Base-by-base conservation (phyloP, 2,797 vertebrate genomes). In the Coregonus sp. region DNA sequence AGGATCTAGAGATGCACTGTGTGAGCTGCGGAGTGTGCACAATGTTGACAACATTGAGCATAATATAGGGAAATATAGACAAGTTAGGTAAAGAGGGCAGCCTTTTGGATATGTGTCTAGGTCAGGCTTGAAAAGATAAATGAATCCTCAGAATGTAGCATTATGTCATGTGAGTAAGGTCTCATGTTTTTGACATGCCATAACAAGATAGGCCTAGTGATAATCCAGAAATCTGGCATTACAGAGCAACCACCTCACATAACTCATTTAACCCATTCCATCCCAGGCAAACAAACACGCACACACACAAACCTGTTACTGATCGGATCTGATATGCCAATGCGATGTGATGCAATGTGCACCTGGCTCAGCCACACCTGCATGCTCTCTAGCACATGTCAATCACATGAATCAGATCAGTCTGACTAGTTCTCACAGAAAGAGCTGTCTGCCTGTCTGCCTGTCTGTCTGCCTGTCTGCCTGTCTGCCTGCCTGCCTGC, bases 301-400 rank as follows among this genome's bases (percentile, higher is more conserved):
- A 84, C 15, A 56, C 47, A 54, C 70, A 54, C 51, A 54, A 14
- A 52, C 29, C 2, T 47, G 40, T 47, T 2, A 47, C 40, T 47
- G 40, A 47, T 47, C 9, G 7, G 40, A 47, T 47, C 51, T 25
- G 20, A 66, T 31, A n/a, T 31, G 25, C n/a, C 82, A 74, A 73
- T 75, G 70, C 78, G 69, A 80, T 59, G 78, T 56, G 16, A 77
- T 16, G 1, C 50, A 15, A 72, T 0, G 51, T 79, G 85, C 89
- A 92, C 89, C 91, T 92, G 90, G 92, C 70, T 78, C 0, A 25
- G 81, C 78, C 85, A 90, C 89, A 90, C 87, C 90, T 91, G 89
- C 86, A 40, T 72, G 75, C 9, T 47, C 40, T 47, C 79, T 59
- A 84, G 77, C 86, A 83, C 86, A 83, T 73, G 84, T 81, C 83